Base-by-base conservation (phyloP, 2,113 vertebrate species). In the Rhinolophus sinicus region DNA sequence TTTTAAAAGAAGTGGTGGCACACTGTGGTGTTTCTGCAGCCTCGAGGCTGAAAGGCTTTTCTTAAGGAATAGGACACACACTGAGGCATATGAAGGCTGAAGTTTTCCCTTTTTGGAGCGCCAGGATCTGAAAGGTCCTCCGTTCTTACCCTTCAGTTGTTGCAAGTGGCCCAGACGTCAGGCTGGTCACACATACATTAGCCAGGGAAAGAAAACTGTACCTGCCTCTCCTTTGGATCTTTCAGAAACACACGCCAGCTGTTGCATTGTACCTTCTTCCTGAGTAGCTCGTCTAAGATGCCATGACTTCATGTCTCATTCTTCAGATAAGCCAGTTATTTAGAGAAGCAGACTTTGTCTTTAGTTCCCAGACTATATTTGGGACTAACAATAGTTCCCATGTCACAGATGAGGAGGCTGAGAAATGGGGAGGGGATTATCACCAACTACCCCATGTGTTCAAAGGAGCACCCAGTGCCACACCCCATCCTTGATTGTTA, bases 51-150 rank as follows among this genome's bases (percentile, higher is more conserved):
- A 26, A 81, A 33, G 85, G 47, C 47, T 94, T 93, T 80, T 96
- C 52, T 75, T 82, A 75, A 88, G 33, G 28, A 75, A 54, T 8
- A 86, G 52, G 60, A 64, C 67, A 58, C 89, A n/a, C 35, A 50
- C 6, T 44, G 40, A 95, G 47, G n/a, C 30, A 60, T 91, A 2
- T 58, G 54, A 64, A 84, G 22, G 28, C 65, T 94, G 33, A 54
- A 18, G 28, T 93, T 94, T 94, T 90, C 18, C n/a, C 5, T 24
- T 65, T 88, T 69, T 88, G 24, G n/a, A 97, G 40, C 38, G 92
- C 12, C 2, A 67, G 26, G 38, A 14, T 93, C 44, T 77, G 60
- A 78, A 88, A 38, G 15, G 22, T n/a, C 8, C 15, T 15, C 30
- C 44, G 30, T 24, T 62, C 40, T 88, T 84, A 47, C 28, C 60